These are phyloP conservation scores for Aleadryas rufinucha DNA, from an alignment of 2,113 vertebrate species.

Conservation along the genomic window DNA sequence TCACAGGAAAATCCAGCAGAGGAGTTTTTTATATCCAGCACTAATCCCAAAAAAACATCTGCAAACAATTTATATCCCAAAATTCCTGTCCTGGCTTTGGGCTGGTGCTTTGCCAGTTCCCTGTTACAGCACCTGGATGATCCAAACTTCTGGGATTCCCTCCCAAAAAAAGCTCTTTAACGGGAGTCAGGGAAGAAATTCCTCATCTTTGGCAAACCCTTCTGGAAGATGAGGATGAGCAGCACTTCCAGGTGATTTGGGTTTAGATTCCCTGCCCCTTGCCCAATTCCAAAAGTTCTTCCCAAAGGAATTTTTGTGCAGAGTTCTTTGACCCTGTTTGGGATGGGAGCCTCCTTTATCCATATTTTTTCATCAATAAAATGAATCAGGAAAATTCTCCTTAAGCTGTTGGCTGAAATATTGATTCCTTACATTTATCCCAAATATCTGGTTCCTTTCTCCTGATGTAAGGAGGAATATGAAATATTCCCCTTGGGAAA, in stretches of 20 bases:
- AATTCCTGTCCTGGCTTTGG: background rate
- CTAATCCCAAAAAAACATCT: background rate
- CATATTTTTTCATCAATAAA: background rate
- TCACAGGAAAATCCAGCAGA: background rate
- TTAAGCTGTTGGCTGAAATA: background rate
- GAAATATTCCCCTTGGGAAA: background rate
- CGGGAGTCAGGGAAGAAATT: background rate
- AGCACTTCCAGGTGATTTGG: background rate
- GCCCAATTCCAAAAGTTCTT: background rate
- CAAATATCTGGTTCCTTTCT: background rate
- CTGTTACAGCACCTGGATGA: background rate
- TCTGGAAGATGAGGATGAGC: background rate
- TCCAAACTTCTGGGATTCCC: background rate
- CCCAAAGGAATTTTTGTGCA: background rate
- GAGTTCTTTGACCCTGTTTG: background rate
- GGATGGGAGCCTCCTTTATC: background rate
- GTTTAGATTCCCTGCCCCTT: background rate
- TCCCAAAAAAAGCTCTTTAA: background rate
- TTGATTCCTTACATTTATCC: background rate
- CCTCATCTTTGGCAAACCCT: background rate
- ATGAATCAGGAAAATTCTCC: background rate
- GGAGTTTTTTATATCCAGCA: background rate
- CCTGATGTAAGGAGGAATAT: background rate
- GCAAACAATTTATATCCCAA: background rate
- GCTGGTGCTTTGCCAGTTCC: background rate